Conservation (phyloP, 1,140 invertebrate genomes). For the Bombus superbus region DNA sequence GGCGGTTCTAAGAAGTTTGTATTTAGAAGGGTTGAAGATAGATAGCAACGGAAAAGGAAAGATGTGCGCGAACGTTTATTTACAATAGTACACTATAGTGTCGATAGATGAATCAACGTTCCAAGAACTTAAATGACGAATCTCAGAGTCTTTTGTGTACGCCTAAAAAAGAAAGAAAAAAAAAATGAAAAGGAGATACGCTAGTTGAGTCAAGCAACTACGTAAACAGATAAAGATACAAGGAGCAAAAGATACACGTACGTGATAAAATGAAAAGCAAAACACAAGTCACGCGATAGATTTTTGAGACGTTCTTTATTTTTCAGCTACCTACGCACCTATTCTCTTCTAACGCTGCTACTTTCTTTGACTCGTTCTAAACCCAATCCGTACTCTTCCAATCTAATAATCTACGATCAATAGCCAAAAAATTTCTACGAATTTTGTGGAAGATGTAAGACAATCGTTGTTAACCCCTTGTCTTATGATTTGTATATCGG, state of each 20-base stretch:
- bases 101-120: too few species aligned
- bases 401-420: too few species aligned
- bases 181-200: neutral
- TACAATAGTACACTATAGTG: neutral
- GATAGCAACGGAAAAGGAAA: neutral
- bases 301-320: neutral
- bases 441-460: too few species aligned
- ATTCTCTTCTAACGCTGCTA: neutral
- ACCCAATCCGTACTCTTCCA: neutral
- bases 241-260: neutral
- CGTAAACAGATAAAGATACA: neutral
- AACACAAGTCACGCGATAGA: neutral
- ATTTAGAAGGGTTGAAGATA: neutral
- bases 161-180: too few species aligned
- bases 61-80: fast-evolving
- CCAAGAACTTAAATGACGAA: neutral
- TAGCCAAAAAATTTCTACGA: too few species aligned
- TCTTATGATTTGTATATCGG: too few species aligned
- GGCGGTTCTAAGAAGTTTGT: too few species aligned
- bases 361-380: neutral
- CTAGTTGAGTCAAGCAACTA: neutral
- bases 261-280: neutral
- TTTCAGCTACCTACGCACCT: neutral
- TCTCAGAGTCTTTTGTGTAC: neutral
- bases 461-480: too few species aligned